These are phyloP conservation scores for Mustela lutreola DNA, from an alignment of 2,113 vertebrate genomes.

Conservation along the genomic window DNA sequence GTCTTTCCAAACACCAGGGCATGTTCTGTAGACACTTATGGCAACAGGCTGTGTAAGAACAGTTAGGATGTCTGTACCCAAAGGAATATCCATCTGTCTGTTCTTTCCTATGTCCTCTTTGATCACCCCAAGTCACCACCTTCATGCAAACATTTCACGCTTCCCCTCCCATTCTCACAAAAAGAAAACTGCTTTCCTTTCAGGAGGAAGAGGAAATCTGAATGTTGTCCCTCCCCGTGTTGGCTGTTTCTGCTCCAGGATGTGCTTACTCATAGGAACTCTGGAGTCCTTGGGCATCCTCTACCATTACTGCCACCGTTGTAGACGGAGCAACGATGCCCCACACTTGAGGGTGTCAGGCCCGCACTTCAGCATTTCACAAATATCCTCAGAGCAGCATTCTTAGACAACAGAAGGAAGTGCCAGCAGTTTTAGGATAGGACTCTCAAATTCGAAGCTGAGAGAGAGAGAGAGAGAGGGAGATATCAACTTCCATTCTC, in stretches of 20 bases:
- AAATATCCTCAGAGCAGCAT: not conserved
- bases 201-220: not conserved
- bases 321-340: not conserved
- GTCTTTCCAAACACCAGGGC: not conserved
- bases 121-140: not conserved
- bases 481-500: not conserved
- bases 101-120: not conserved
- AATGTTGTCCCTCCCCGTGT: not conserved
- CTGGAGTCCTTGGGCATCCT: not conserved
- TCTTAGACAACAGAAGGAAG: not conserved
- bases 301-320: too few species aligned
- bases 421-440: not conserved
- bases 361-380: not conserved
- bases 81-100: not conserved
- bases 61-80: not conserved
- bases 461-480: not conserved
- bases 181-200: not conserved
- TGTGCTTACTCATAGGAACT: not conserved
- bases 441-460: not conserved
- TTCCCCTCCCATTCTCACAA: not conserved
- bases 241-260: not conserved
- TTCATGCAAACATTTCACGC: not conserved
- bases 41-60: not conserved
- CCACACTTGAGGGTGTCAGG: accelerated
- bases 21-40: not conserved